Base-by-base conservation (phyloP, 2,888 invertebrate genomes). In the Drosophila stalkeri region DNA sequence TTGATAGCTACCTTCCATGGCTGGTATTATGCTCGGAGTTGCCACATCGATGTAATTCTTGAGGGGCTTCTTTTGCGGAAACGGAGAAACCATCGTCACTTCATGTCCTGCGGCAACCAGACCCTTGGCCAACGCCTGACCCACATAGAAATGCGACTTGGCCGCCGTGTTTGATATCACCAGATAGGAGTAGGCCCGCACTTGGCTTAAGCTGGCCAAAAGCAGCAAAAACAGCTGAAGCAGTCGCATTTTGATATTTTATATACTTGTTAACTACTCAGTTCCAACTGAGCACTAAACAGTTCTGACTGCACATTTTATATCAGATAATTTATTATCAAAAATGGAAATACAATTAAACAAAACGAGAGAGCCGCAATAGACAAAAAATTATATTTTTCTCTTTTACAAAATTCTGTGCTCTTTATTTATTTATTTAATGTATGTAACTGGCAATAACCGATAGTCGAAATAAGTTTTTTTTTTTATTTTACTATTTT, bases 91-190 rank as follows among this genome's bases (percentile, higher is more conserved):
- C 0, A 92, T 72, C 0, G 92, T 92, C 2, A 93, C 90, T 11
- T 93, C 82, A 74, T 93, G 93, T 0, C 93, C 93, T 2, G 90
- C 82, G 12, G 77, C 75, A 2, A 88, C 89, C 33, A 93, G 76
- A 1, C 87, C 91, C 33, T 90, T 90, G 65, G 92, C 86, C 59
- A 93, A 59, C 0, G 92, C 74, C 18, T 86, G 76, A 0, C 85
- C 90, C n/a, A 92, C 80, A 47, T 86, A 80, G 66, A 91, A 90
- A 67, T 91, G 91, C 0, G 91, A 92, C 66, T 72, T 81, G 44
- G 80, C 63, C 9, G 63, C 80, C 1, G 82, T 81, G 27, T 72
- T 90, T 54, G 84, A 49, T 14, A 92, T 64, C 64, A 77, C 65
- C 4, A 91, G 71, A 64, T 80, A 87, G 47, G 86, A 90, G 60